Conservation (phyloP, 2,888 invertebrate genomes). For the Axea sp. region DNA sequence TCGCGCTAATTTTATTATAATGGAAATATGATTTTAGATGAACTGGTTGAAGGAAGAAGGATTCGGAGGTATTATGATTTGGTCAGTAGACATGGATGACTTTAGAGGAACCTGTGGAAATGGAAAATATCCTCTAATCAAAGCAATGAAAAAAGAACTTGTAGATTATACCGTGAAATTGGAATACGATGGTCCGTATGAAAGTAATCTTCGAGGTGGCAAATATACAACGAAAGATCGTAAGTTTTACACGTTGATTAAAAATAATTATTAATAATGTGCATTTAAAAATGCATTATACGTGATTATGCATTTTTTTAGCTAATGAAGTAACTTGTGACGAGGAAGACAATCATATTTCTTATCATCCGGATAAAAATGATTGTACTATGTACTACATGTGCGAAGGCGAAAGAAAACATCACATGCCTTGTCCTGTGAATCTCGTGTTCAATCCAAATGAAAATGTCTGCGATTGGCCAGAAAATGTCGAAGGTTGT, state of each 20-base stretch:
- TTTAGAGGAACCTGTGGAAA: slow-evolving; percentile 94
- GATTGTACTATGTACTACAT: slow-evolving; percentile 97
- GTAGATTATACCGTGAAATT: slow-evolving; percentile 89
- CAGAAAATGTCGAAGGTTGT: slow-evolving; percentile 95
- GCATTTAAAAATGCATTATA: too few species aligned
- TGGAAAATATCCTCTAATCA: slow-evolving; percentile 93
- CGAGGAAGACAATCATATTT: slow-evolving; percentile 97
- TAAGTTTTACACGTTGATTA: slow-evolving; percentile 81
- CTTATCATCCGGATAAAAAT: slow-evolving; percentile 93
- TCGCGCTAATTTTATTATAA: too few species aligned
- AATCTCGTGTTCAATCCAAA: slow-evolving; percentile 95
- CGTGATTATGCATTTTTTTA: too few species aligned
- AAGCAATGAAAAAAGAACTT: slow-evolving; percentile 91
- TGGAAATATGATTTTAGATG: slow-evolving; percentile 86
- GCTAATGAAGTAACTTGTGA: slow-evolving; percentile 94
- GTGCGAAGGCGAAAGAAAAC: slow-evolving; percentile 97
- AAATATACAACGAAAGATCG: slow-evolving; percentile 94
- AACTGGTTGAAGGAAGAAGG: slow-evolving; percentile 96
- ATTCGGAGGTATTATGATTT: slow-evolving; percentile 97
- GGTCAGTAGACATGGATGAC: slow-evolving; percentile 98
- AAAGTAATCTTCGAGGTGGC: slow-evolving; percentile 85
- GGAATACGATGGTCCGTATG: slow-evolving; percentile 93
- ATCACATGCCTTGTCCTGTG: slow-evolving; percentile 96
- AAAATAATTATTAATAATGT: too few species aligned
- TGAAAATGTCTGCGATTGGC: slow-evolving; percentile 97